phyloP scores from a whole-genome alignment of 2,113 vertebrate genomes.

The Lagopus leucura region DNA sequence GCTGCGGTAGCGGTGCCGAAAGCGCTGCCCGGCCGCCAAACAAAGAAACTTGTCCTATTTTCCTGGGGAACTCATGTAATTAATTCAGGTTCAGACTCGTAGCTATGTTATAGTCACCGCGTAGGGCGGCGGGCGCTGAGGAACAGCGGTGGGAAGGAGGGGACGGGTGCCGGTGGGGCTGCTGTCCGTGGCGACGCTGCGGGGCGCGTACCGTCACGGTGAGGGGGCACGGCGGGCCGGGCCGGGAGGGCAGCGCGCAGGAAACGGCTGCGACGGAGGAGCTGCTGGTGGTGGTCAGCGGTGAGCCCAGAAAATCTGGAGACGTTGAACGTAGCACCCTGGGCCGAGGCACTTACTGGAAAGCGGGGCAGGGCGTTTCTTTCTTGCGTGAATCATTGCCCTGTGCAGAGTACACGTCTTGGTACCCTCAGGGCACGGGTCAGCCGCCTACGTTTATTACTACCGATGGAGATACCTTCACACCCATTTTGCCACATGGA shows the following conservation, averaged over 20 bases:
- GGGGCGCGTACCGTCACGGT: too few relatives aligned
- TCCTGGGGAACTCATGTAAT: too few relatives aligned
- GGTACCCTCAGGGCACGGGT: not conserved
- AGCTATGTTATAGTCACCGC: not conserved
- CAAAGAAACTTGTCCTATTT: too few relatives aligned
- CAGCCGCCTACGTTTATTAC: not conserved
- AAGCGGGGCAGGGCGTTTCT: not conserved
- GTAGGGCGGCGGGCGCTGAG: not conserved
- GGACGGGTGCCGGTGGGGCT: too few relatives aligned
- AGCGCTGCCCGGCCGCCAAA: not conserved
- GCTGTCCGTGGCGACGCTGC: not conserved
- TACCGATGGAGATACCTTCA: not conserved
- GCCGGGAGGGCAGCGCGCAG: too few relatives aligned
- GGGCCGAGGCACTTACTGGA: not conserved
- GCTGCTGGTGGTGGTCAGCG: rapidly evolving
- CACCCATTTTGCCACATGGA: too few relatives aligned
- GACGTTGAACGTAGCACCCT: rapidly evolving
- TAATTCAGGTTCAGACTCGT: not conserved
- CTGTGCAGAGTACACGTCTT: rapidly evolving
- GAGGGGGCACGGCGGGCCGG: too few relatives aligned
- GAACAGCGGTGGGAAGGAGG: not conserved
- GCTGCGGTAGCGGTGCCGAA: not conserved
- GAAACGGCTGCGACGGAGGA: rapidly evolving
- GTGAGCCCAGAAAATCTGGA: not conserved
- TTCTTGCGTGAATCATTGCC: not conserved